Evolutionary conservation across 2,797 vertebrate genomes (phyloP).

Genomic region (Typhlichthys subterraneus): DNA sequence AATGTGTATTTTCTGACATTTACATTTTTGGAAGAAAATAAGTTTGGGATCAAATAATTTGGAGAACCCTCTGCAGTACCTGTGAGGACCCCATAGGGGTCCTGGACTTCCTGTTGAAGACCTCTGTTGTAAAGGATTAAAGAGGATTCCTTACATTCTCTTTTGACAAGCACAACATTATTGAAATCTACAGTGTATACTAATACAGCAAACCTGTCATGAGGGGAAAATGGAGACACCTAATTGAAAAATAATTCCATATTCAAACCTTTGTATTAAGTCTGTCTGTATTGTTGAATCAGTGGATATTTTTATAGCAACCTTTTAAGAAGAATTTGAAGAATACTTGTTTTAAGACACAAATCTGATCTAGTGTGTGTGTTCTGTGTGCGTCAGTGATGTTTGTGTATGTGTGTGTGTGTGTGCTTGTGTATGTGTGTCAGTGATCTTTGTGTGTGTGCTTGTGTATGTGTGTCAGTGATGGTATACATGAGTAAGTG

Average conservation of each 20-base stretch:
- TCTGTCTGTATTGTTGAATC: background rate
- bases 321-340: background rate
- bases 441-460: background rate
- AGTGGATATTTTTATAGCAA: background rate
- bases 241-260: background rate
- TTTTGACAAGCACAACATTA: slow-evolving; percentile 10
- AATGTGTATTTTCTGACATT: too few species aligned
- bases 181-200: background rate
- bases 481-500: slow-evolving; percentile 21
- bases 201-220: background rate
- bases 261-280: background rate
- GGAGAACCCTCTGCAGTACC: too few species aligned
- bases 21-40: too few species aligned
- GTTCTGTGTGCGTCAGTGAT: slow-evolving; percentile 12
- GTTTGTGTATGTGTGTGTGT: background rate
- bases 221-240: background rate
- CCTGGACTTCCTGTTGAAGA: too few species aligned
- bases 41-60: too few species aligned
- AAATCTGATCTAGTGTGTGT: slow-evolving; percentile 1
- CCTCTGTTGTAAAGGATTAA: background rate
- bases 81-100: too few species aligned
- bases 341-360: slow-evolving; percentile 14
- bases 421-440: slow-evolving; percentile 12
- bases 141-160: background rate
- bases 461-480: slow-evolving; percentile 8